These are phyloP conservation scores for Nyctibius grandis DNA, from an alignment of 2,797 vertebrate species.

Conservation along the genomic window DNA sequence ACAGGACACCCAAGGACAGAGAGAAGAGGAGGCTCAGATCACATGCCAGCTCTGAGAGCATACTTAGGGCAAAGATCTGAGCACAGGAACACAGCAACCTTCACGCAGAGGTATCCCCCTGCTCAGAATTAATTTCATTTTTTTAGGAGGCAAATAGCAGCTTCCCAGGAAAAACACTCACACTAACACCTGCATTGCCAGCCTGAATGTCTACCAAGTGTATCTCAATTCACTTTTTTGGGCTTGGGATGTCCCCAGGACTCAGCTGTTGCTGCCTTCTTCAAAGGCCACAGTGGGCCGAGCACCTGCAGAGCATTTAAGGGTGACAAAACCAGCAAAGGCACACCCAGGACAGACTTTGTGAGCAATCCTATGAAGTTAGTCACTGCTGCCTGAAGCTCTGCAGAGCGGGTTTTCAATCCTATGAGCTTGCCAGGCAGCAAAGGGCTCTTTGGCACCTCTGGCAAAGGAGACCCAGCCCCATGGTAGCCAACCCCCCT, in stretches of 20 bases:
- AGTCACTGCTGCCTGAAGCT: not conserved
- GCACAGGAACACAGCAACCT: not conserved
- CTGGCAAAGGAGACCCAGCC: not conserved
- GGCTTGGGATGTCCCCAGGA: not conserved
- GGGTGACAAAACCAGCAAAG: not conserved
- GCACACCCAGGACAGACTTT: not conserved
- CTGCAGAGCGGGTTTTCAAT: not conserved
- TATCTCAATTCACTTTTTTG: not conserved
- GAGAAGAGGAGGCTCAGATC: not conserved
- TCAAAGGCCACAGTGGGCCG: not conserved
- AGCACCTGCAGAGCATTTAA: not conserved
- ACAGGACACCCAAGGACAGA: accelerated
- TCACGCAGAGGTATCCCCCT: not conserved
- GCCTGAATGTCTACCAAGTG: not conserved
- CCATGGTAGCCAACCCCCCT: not conserved
- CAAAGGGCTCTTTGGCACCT: not conserved
- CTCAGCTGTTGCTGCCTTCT: not conserved
- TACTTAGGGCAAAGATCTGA: not conserved
- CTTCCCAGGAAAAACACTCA: not conserved
- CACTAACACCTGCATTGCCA: not conserved
- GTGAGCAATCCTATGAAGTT: not conserved
- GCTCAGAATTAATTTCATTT: not conserved
- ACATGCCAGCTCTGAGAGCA: not conserved
- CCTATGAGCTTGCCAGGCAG: not conserved
- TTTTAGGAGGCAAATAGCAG: not conserved